These are phyloP conservation scores for Pangasius djambal DNA, from an alignment of 2,797 vertebrate species.

Conservation along the genomic window DNA sequence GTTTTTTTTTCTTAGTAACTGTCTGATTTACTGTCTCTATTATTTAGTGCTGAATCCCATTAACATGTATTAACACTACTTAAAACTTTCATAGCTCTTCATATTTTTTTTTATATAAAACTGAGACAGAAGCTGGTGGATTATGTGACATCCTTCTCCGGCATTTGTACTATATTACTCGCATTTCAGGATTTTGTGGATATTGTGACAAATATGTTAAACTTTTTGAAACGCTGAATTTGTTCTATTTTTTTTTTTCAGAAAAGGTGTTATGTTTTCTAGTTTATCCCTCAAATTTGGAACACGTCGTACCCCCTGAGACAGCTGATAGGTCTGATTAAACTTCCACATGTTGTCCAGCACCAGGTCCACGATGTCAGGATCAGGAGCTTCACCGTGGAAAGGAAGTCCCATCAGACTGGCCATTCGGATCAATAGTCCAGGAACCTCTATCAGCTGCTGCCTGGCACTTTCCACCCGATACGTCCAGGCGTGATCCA, in stretches of 20 bases:
- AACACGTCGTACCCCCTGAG: constrained; percentile 81
- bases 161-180: background rate
- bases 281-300: background rate
- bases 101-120: background rate
- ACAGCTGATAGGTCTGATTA: constrained; percentile 91
- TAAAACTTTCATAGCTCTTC: background rate
- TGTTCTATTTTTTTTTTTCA: background rate
- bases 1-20: too few relatives aligned
- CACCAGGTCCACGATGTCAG: constrained; percentile 77
- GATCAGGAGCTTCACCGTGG: constrained; percentile 83
- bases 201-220: background rate
- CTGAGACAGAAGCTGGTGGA: background rate
- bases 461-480: constrained; percentile 76
- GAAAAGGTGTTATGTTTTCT: background rate
- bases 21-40: background rate
- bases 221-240: background rate
- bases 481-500: constrained; percentile 96
- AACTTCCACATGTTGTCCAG: constrained; percentile 90
- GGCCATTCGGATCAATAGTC: constrained; percentile 88
- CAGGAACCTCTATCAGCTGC: constrained; percentile 84
- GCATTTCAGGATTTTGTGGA: background rate
- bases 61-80: background rate
- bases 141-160: background rate
- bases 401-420: constrained; percentile 86
- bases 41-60: background rate